A percentile compares a stretch with the other conserved stretches of the same genome.
These are phyloP conservation scores for Apostichopus parvimensis DNA, from an alignment of 35 echinoderm and acorn worm species.

Conservation along the genomic window DNA sequence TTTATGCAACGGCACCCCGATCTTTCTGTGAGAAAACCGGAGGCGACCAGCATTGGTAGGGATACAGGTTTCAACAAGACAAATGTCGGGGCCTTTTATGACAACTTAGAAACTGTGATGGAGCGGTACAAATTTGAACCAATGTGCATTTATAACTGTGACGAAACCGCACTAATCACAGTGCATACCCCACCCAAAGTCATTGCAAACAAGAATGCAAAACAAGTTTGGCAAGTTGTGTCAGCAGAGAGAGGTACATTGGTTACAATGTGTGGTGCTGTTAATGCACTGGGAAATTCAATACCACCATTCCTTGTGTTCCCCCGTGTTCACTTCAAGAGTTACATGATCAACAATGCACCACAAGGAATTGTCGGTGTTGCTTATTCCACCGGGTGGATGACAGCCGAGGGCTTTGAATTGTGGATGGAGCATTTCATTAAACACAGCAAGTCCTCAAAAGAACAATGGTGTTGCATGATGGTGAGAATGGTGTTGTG, in stretches of 20 bases:
- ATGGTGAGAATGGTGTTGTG: too few relatives aligned
- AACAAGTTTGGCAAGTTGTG: conserved; percentile 20
- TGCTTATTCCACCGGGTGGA: conserved; percentile 15
- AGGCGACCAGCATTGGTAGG: conserved; percentile 25
- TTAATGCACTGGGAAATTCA: conserved; percentile 15
- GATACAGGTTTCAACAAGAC: conserved; percentile 5
- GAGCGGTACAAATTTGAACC: not conserved
- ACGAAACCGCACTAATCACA: conserved; percentile 20
- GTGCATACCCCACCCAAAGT: conserved; percentile 26
- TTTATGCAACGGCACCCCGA: conserved; percentile 37
- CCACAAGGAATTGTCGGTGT: not conserved
- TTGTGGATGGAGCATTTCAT: conserved; percentile 8
- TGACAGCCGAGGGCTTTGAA: conserved; percentile 2
- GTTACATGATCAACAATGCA: not conserved
- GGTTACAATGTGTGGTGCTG: conserved; percentile 27
- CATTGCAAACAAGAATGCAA: conserved; percentile 11
- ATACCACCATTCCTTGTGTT: not conserved
- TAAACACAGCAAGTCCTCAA: not conserved
- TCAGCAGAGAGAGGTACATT: conserved; percentile 34
- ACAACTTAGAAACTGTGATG: not conserved
- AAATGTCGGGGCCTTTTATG: not conserved
- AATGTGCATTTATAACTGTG: not conserved
- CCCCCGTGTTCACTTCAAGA: conserved; percentile 7
- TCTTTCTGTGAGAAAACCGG: conserved; percentile 25
- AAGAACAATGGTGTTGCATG: too few relatives aligned